phyloP scores from a whole-genome alignment of 2,888 invertebrate genomes.

The Melanostoma mellinum region DNA sequence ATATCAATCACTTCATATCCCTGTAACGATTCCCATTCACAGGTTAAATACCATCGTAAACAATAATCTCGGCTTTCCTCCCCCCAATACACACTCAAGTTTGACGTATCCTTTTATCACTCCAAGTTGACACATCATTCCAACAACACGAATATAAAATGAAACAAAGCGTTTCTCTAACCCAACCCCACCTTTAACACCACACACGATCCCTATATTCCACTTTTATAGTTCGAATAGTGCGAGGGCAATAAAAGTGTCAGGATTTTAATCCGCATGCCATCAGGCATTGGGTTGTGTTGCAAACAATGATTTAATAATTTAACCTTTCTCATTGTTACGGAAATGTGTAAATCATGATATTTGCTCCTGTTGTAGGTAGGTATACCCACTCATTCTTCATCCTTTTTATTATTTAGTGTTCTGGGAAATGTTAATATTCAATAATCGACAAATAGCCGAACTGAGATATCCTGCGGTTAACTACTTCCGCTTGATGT shows the following conservation, averaged over 20 bases:
- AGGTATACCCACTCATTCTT: slow-evolving; percentile 9
- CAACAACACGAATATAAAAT: slow-evolving; percentile 36
- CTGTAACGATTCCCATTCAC: background rate
- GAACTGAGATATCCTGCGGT: slow-evolving; percentile 67
- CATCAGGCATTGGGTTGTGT: slow-evolving; percentile 9
- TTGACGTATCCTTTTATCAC: slow-evolving; percentile 55
- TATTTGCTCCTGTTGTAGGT: slow-evolving; percentile 35
- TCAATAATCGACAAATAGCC: slow-evolving; percentile 68
- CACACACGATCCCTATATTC: background rate
- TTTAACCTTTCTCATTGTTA: slow-evolving; percentile 53
- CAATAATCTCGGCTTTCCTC: slow-evolving; percentile 8
- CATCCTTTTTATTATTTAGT: slow-evolving; percentile 50
- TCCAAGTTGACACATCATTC: slow-evolving; percentile 43
- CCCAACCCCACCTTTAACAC: background rate
- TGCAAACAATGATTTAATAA: slow-evolving; percentile 49
- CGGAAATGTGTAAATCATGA: slow-evolving; percentile 55
- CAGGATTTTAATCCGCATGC: slow-evolving; percentile 31
- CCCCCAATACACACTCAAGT: slow-evolving; percentile 23
- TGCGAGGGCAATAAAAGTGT: slow-evolving; percentile 61
- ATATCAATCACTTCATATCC: slow-evolving; percentile 13
- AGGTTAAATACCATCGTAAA: slow-evolving; percentile 2
- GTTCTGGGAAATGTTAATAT: slow-evolving; percentile 56
- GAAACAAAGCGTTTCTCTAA: slow-evolving; percentile 24
- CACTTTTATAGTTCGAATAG: too few species aligned
- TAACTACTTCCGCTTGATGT: slow-evolving; percentile 50